A percentile compares a stretch with the other conserved stretches of the same genome.
phyloP scores from a whole-genome alignment of 2,888 invertebrate genomes.

The Sinotaia quadrata region DNA sequence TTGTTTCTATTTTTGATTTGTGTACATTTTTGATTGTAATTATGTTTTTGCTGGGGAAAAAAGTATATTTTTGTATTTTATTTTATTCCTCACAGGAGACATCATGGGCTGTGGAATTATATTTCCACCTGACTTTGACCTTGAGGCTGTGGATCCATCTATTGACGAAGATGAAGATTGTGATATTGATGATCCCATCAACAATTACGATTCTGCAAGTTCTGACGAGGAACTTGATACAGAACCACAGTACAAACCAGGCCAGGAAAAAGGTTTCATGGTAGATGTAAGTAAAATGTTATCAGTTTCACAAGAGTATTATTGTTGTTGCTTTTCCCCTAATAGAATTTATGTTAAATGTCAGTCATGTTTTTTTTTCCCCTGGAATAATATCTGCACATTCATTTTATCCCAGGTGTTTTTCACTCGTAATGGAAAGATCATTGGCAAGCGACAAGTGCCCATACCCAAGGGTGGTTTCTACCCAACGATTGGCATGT shows the following conservation, averaged over 20 bases:
- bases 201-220: background rate
- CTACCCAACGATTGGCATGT: conserved; percentile 75
- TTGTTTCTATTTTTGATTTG: too few species aligned
- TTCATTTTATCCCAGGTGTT: conserved; percentile 74
- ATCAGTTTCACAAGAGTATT: too few species aligned
- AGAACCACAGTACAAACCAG: conserved; percentile 19
- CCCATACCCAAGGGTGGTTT: conserved; percentile 75
- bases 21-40: too few species aligned
- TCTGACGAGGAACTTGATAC: conserved; percentile 13
- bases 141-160: conserved; percentile 59
- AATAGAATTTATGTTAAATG: too few species aligned
- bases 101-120: conserved; percentile 76
- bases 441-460: conserved; percentile 74
- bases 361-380: too few species aligned
- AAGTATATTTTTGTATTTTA: too few species aligned
- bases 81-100: conserved; percentile 68
- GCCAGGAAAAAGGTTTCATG: conserved; percentile 41
- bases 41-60: too few species aligned
- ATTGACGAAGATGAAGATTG: conserved; percentile 49
- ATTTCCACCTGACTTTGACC: conserved; percentile 73
- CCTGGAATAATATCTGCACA: too few species aligned
- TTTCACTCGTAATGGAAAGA: conserved; percentile 75
- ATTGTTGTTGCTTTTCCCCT: too few species aligned
- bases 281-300: conserved; percentile 55
- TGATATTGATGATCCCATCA: conserved; percentile 27